These are phyloP conservation scores for Elaphurus davidianus DNA, from an alignment of 2,113 vertebrate genomes.

Conservation along the genomic window DNA sequence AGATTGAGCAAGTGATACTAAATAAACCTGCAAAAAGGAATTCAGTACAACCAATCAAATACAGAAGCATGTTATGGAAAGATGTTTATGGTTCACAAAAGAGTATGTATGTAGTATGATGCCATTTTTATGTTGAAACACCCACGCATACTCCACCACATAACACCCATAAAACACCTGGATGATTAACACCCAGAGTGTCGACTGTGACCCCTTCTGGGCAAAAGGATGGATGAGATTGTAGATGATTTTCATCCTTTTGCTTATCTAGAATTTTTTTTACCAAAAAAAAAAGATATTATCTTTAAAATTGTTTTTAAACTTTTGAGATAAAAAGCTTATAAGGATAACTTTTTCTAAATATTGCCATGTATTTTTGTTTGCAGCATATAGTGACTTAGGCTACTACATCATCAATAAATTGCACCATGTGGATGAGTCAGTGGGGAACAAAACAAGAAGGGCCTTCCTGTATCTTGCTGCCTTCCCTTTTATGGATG, in stretches of 20 bases:
- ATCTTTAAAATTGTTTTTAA: not conserved
- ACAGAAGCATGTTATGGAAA: not conserved
- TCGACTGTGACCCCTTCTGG: not conserved
- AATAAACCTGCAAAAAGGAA: not conserved
- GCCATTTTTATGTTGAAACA: not conserved
- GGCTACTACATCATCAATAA: slow-evolving; percentile 99
- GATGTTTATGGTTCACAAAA: not conserved
- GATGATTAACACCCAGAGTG: not conserved
- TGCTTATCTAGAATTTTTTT: not conserved
- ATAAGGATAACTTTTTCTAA: not conserved
- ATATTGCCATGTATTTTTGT: rapidly evolving
- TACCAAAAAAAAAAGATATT: not conserved
- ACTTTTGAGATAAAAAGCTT: not conserved
- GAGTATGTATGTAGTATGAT: not conserved
- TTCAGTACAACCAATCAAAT: not conserved
- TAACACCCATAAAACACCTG: not conserved
- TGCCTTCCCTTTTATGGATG: slow-evolving; percentile 96
- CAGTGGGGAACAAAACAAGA: slow-evolving; percentile 95
- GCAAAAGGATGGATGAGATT: not conserved
- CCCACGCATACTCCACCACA: rapidly evolving
- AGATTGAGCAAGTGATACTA: not conserved
- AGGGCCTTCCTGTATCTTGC: slow-evolving; percentile 97
- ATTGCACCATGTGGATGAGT: slow-evolving; percentile 97
- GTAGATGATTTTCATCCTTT: not conserved
- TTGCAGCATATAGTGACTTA: slow-evolving; percentile 90